phyloP scores from a whole-genome alignment of 2,888 invertebrate species.

The Yponomeuta evonymella region DNA sequence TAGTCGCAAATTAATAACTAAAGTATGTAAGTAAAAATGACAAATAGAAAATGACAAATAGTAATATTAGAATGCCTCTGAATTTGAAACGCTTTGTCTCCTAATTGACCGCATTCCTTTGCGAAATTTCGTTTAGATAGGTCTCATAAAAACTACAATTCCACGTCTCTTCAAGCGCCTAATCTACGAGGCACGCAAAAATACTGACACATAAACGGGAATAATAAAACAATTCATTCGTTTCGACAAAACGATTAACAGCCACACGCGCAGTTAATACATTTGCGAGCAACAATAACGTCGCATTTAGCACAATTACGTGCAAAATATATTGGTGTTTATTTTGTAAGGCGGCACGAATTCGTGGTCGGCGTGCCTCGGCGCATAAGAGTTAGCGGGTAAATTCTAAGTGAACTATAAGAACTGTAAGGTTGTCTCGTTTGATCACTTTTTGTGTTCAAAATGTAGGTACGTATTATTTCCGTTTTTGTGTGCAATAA shows the following conservation, averaged over 20 bases:
- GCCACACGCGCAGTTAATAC: conserved; percentile 36
- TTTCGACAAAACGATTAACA: conserved; percentile 1
- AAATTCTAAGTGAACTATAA: no score
- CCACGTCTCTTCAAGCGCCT: neutral
- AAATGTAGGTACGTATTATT: no score
- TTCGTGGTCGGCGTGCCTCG: conserved; percentile 20
- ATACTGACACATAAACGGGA: neutral
- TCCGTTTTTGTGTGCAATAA: no score
- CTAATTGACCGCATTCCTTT: neutral
- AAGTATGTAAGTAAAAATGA: no score
- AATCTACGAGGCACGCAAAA: neutral
- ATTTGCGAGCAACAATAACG: conserved; percentile 56
- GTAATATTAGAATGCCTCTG: no score
- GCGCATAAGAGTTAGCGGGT: conserved; percentile 25
- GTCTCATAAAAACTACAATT: neutral
- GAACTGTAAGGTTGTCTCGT: no score
- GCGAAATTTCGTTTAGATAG: neutral
- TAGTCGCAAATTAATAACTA: no score
- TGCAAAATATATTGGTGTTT: conserved; percentile 63
- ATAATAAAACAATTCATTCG: conserved; percentile 6
- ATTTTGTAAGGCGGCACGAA: conserved; percentile 58
- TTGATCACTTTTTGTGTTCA: no score
- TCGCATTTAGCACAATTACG: conserved; percentile 68
- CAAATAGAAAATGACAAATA: no score
- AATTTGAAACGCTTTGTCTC: neutral